phyloP scores from a whole-genome alignment of 2,888 invertebrate genomes.

The Pheosia gnoma region DNA sequence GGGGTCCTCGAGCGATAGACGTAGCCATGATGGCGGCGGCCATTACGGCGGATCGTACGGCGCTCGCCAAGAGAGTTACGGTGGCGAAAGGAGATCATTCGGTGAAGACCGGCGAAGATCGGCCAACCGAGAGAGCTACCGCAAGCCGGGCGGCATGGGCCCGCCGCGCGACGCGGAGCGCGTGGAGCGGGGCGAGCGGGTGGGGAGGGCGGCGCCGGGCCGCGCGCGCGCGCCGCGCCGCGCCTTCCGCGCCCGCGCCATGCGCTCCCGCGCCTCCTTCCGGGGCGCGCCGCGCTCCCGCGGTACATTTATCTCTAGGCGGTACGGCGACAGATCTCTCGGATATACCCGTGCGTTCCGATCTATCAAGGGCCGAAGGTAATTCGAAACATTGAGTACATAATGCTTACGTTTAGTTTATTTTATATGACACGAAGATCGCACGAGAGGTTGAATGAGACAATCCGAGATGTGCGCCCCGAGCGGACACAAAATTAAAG shows the following conservation, averaged over 20 bases:
- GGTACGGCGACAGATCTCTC: conserved; percentile 71
- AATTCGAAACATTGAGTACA: conserved; percentile 62
- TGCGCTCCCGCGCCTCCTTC: conserved; percentile 81
- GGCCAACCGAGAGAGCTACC: conserved; percentile 77
- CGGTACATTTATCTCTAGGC: conserved; percentile 69
- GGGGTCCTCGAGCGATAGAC: conserved; percentile 82
- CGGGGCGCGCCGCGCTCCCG: conserved; percentile 84
- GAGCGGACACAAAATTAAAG: conserved; percentile 4
- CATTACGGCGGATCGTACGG: conserved; percentile 82
- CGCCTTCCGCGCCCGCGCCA: conserved; percentile 78
- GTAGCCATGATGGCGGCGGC: conserved; percentile 83
- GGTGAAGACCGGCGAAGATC: conserved; percentile 83
- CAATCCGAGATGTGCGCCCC: conserved; percentile 14
- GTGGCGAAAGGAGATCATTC: conserved; percentile 77
- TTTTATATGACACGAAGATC: conserved; percentile 28
- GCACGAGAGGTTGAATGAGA: conserved; percentile 23
- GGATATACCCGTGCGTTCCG: conserved; percentile 75
- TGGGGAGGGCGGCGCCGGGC: conserved; percentile 74
- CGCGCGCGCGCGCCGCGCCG: conserved; percentile 82
- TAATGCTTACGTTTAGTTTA: conserved; percentile 48
- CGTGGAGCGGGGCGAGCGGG: conserved; percentile 66
- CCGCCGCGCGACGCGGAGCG: conserved; percentile 74
- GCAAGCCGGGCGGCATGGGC: conserved; percentile 78
- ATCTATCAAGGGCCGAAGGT: conserved; percentile 80
- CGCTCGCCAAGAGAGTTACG: conserved; percentile 83